Evolutionary conservation across 2,113 vertebrate genomes (phyloP), one percentile per base, ranked within the genome.

Genomic region (Microcebus jonahi): DNA sequence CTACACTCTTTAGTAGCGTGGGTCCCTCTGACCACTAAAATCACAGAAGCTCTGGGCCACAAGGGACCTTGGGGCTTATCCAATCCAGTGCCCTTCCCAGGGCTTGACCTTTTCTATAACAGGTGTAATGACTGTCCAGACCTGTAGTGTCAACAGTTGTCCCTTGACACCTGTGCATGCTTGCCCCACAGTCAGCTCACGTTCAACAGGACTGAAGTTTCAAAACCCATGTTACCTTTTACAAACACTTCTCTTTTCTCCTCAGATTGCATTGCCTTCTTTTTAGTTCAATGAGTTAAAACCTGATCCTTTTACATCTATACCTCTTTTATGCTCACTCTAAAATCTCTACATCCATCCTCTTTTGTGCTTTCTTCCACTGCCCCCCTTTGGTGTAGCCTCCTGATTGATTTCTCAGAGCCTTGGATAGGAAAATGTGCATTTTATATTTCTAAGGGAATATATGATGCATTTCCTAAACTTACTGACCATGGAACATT

Each of bases 401-500:
- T 84, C 48, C 27, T 68, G 31, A 29, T 3, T 67, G 18, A 27
- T 71, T 61, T 76, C 39, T 77, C 21, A 17, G 81, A 88, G 42
- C 3, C 9, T 55, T 88, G 57, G 4, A 59, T 21, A 84, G 70
- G 18, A 23, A 76, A 65, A 42, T 23, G 29, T n/a, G 3, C 27
- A 39, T 90, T 94, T 95, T 36, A 90, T 42, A 81, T 65, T 92
- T 95, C 29, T 95, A 70, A 94, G 2, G 42, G 15, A 90, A 68
- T 76, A 61, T 17, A 92, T 20, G 36, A 73, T 53, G 6, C 5
- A 55, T 57, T 80, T 85, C 8, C 25, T 20, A 80, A 85, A 84
- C 4, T 17, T 92, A 36, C 2, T 63, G 50, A 81, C 81, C 48
- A 27, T 92, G 23, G 61, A 48, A 73, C 2, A 36, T 70, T 87